Evolutionary conservation across 2,888 invertebrate genomes (phyloP).

Genomic region (Phania funesta): DNA sequence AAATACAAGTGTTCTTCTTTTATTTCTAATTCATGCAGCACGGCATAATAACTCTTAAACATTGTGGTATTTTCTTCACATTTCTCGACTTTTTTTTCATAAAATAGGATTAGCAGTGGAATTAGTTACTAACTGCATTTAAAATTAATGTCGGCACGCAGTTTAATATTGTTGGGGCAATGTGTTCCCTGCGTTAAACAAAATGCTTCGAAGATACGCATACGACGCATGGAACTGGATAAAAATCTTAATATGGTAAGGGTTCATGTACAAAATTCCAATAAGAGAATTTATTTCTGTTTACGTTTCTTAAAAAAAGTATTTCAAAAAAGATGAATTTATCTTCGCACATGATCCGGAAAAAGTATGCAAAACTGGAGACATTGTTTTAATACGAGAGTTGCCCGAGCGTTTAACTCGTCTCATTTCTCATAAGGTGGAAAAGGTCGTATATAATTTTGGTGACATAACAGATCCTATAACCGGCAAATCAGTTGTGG

Average conservation of each 20-base stretch:
- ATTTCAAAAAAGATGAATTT: slow-evolving; percentile 87
- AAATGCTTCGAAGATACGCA: slow-evolving; percentile 89
- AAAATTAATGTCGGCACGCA: slow-evolving; percentile 80
- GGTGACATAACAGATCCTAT: slow-evolving; percentile 94
- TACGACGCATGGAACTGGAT: slow-evolving; percentile 88
- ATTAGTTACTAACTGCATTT: slow-evolving; percentile 49
- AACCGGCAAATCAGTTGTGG: slow-evolving; percentile 89
- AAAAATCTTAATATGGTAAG: slow-evolving; percentile 88
- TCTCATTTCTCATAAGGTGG: slow-evolving; percentile 89
- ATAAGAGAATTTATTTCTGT: background rate
- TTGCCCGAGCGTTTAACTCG: slow-evolving; percentile 87
- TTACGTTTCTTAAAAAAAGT: slow-evolving; percentile 81
- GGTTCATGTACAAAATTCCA: background rate
- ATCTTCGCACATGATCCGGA: slow-evolving; percentile 90
- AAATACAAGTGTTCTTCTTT: background rate
- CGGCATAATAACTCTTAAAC: background rate
- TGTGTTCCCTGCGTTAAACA: slow-evolving; percentile 89
- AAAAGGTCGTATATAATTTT: slow-evolving; percentile 89
- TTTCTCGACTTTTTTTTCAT: background rate
- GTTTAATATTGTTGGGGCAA: slow-evolving; percentile 85
- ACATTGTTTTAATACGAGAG: slow-evolving; percentile 89
- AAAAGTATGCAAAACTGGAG: slow-evolving; percentile 89
- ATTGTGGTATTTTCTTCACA: slow-evolving; percentile 38
- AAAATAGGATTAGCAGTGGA: background rate
- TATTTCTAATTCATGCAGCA: background rate